A percentile compares a stretch with the other conserved stretches of the same genome.
phyloP scores from a whole-genome alignment of 2,113 vertebrate genomes.

The Prunella fulvescens region DNA sequence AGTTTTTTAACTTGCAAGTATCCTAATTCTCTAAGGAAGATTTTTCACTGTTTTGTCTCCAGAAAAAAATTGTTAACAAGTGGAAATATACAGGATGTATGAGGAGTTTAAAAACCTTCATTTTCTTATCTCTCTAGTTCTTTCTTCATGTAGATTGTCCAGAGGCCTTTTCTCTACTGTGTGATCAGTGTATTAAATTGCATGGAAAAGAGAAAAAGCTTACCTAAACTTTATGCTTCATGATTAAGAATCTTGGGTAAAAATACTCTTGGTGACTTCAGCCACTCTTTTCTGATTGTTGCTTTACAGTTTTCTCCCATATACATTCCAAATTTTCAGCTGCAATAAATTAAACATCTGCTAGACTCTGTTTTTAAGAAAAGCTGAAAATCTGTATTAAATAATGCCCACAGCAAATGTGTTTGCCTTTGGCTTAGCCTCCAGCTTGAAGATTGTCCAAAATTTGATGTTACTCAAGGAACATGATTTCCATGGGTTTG shows the following conservation, averaged over 20 bases:
- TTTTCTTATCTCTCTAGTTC: conserved; percentile 37
- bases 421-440: conserved; percentile 71
- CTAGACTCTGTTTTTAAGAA: background rate
- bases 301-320: conserved; percentile 8
- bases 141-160: conserved; percentile 36
- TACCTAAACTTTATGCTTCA: background rate
- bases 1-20: conserved; percentile 17
- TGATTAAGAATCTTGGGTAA: conserved; percentile 24
- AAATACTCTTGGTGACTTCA: conserved; percentile 55
- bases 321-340: background rate
- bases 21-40: conserved; percentile 18
- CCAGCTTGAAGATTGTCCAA: conserved; percentile 59
- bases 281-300: conserved; percentile 33
- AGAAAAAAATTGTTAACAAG: conserved; percentile 49
- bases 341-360: conserved; percentile 39
- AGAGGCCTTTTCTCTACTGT: conserved; percentile 26
- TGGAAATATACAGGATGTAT: background rate
- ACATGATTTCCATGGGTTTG: background rate
- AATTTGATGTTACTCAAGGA: background rate
- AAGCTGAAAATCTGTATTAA: conserved; percentile 56
- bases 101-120: conserved; percentile 36
- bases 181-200: conserved; percentile 1
- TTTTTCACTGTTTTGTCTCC: conserved; percentile 26
- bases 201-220: conserved; percentile 36
- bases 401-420: conserved; percentile 53